Evolutionary conservation across 2,797 vertebrate genomes (phyloP), one percentile per base, ranked within the genome.

Genomic region (Aeoliscus strigatus): DNA sequence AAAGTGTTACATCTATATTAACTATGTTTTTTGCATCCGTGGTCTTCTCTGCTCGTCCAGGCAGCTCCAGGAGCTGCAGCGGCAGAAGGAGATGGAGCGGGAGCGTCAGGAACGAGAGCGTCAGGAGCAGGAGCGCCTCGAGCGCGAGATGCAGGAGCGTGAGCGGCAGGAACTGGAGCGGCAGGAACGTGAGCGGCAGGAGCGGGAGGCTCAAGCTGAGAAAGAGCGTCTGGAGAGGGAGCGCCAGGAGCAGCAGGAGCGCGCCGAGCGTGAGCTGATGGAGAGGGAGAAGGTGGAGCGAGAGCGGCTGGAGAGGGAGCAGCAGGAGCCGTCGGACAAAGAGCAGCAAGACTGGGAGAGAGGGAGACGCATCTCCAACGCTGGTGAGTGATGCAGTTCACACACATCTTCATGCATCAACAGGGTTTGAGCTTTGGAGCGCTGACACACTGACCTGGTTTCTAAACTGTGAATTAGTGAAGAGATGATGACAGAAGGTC

Each of bases 301-400:
- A 75, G 71, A 51, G 38, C 51, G 35, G 76, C 56, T 81, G 81
- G 66, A 86, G 81, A 89, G 51, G 77, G 89, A 65, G 82, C 87
- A 85, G 46, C 75, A 83, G 50, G 85, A 89, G 71, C 79, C 82
- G 70, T 37, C 79, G 53, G 86, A 89, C 75, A 88, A 90, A 83
- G 94, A 97, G 51, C 92, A 93, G 68, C 73, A 90, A 80, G 93
- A 96, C 68, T 94, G 93, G 87, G 96, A 98, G 66, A 89, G 90
- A 77, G 94, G 94, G 60, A 89, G 92, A 70, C 91, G 94, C 72
- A 70, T 89, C 67, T 90, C 94, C 17, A 92, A 86, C 49, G 85
- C 92, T 2, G 96, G 96, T 98, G 89, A 96, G 94, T 70, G 27
- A 36, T 14, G 2, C 31, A n/a, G n/a, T n/a, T n/a, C n/a, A n/a